phyloP scores from a whole-genome alignment of 2,113 vertebrate genomes.

The Erythrolamprus reginae region DNA sequence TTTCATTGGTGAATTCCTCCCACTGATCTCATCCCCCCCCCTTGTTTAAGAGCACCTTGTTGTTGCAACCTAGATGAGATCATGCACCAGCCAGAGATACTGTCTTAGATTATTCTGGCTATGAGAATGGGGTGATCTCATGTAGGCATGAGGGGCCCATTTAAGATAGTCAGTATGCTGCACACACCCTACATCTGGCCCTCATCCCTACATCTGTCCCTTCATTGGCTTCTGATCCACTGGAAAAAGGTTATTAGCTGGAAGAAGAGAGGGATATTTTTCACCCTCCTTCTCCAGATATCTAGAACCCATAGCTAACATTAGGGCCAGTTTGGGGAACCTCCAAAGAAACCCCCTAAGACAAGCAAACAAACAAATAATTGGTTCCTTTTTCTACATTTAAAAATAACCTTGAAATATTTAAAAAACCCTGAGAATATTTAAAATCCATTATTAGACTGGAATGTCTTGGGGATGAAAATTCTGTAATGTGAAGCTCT shows the following conservation, averaged over 20 bases:
- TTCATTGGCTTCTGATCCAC: background rate
- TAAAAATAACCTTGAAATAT: background rate
- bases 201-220: too few species aligned
- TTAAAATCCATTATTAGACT: slow-evolving; percentile 17
- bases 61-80: too few species aligned
- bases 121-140: too few species aligned
- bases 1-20: too few species aligned
- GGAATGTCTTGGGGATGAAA: slow-evolving; percentile 26
- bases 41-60: too few species aligned
- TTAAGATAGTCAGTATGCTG: too few species aligned
- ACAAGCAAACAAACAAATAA: background rate
- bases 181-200: too few species aligned
- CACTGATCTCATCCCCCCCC: too few species aligned
- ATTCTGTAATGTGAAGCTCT: background rate
- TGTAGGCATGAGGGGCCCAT: too few species aligned
- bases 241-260: background rate
- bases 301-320: background rate
- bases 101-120: too few species aligned
- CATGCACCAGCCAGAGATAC: too few species aligned
- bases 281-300: background rate
- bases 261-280: background rate
- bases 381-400: background rate
- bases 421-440: slow-evolving; percentile 30
- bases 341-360: background rate
- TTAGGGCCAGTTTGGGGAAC: too few species aligned